Evolutionary conservation across 2,113 vertebrate genomes (phyloP).

Genomic region (Accipiter virgatus): DNA sequence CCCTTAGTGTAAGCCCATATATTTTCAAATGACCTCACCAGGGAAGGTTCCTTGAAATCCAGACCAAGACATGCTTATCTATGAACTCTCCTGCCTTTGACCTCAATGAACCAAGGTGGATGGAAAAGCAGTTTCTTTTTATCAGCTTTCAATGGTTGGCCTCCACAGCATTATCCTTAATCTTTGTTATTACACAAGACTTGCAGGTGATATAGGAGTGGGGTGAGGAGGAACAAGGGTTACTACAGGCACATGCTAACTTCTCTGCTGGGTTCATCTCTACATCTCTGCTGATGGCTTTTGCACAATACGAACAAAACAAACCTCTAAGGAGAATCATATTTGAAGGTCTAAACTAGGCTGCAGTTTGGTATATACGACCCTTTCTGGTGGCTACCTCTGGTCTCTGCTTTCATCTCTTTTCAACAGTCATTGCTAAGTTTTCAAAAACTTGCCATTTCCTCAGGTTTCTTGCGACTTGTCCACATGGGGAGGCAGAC

Average conservation of each 20-base stretch:
- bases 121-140: background rate
- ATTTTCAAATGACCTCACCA: background rate
- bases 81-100: background rate
- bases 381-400: background rate
- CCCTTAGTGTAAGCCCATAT: background rate
- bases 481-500: background rate
- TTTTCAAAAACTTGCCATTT: background rate
- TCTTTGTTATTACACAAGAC: background rate
- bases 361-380: too few species aligned
- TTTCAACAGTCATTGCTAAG: background rate
- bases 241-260: accelerated
- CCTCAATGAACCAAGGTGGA: background rate
- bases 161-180: background rate
- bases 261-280: background rate
- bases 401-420: background rate
- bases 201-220: background rate
- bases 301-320: background rate
- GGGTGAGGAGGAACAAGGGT: background rate
- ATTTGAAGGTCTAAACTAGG: background rate
- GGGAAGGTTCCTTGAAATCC: background rate
- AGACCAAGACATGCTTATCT: background rate
- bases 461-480: background rate
- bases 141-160: background rate
- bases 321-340: background rate
- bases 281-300: background rate